Conservation (phyloP, 2,113 vertebrate species). For the Onychorhynchus coronatus region DNA sequence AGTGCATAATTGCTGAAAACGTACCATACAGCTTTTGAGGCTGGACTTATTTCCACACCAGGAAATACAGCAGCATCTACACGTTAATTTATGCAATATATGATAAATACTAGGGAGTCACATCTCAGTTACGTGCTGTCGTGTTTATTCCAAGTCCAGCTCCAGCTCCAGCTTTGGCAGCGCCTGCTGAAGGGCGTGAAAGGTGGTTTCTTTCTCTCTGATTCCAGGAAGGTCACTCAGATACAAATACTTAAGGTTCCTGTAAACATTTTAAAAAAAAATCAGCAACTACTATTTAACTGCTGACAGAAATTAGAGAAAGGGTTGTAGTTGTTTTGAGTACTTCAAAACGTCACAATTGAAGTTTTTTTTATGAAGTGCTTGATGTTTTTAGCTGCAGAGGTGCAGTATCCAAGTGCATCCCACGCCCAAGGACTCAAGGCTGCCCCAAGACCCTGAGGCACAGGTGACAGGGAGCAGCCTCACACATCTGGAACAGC, state of each 20-base stretch:
- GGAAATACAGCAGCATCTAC: neutral
- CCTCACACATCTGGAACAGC: accelerated
- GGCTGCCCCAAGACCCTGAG: neutral
- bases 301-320: neutral
- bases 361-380: neutral
- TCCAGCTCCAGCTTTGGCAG: slow-evolving; percentile 82
- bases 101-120: neutral
- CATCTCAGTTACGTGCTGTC: neutral
- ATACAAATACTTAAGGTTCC: slow-evolving; percentile 88
- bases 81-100: neutral
- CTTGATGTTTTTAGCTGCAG: neutral
- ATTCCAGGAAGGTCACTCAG: slow-evolving; percentile 92
- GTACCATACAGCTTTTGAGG: neutral
- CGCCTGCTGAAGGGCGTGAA: slow-evolving; percentile 76
- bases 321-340: neutral
- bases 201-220: slow-evolving; percentile 77
- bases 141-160: slow-evolving; percentile 76
- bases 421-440: neutral
- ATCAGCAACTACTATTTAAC: neutral
- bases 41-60: neutral
- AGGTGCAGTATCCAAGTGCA: neutral
- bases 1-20: neutral
- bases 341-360: neutral
- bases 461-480: neutral
- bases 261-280: slow-evolving; percentile 59